A percentile compares a stretch with the other conserved stretches of the same genome.
These are phyloP conservation scores for Ariolimax columbianus DNA, from an alignment of 2,888 invertebrate genomes.

Conservation along the genomic window DNA sequence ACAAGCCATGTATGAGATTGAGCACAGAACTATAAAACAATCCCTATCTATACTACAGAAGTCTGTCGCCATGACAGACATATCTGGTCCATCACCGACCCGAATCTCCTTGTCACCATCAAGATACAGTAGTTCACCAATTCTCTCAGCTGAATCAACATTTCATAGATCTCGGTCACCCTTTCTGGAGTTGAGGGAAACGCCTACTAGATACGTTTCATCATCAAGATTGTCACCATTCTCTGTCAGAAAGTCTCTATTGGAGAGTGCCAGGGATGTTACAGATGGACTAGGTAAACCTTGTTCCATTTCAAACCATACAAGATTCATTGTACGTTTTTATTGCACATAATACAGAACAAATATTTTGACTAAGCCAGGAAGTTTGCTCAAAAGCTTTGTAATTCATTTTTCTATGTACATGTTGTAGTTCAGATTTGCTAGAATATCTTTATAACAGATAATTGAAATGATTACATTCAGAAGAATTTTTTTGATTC, in stretches of 20 bases:
- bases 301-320: too few species aligned
- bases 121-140: conserved; percentile 34
- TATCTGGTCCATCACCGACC: conserved; percentile 51
- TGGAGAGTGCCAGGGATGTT: neutral
- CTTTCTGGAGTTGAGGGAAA: conserved; percentile 50
- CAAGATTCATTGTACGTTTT: too few species aligned
- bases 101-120: neutral
- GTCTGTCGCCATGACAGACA: conserved; percentile 66
- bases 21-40: conserved; percentile 57
- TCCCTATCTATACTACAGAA: conserved; percentile 66
- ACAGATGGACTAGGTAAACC: conserved; percentile 20
- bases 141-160: conserved; percentile 56
- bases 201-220: neutral
- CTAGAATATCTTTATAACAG: too few species aligned
- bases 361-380: too few species aligned
- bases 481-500: too few species aligned
- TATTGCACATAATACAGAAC: neutral
- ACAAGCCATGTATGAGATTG: conserved; percentile 22
- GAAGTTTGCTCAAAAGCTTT: too few species aligned
- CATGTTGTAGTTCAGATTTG: too few species aligned
- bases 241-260: conserved; percentile 48
- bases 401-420: too few species aligned
- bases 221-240: conserved; percentile 6
- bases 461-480: too few species aligned
- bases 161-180: conserved; percentile 51